Percentiles rank a stretch among this genome's conserved stretches.
Conservation (phyloP, 2,797 vertebrate species). For the Hippocampus kuda region DNA sequence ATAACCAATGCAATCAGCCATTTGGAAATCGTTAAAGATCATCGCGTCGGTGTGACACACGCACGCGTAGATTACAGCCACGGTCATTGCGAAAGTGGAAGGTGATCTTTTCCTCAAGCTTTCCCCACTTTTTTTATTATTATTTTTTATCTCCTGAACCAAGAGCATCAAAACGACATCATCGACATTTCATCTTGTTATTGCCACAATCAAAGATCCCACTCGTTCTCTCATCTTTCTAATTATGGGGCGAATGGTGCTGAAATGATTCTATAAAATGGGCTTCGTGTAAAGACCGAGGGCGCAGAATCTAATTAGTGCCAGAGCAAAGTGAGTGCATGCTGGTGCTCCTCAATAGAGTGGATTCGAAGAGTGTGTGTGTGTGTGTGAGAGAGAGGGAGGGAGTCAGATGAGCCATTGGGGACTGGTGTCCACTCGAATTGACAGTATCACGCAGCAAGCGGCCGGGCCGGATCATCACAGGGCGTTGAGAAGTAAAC, state of each 20-base stretch:
- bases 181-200: conserved; percentile 21
- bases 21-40: conserved; percentile 42
- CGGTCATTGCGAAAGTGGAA: not conserved
- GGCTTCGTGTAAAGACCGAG: conserved; percentile 62
- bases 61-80: conserved; percentile 23
- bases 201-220: conserved; percentile 34
- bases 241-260: conserved; percentile 47
- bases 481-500: conserved; percentile 40
- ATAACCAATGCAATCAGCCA: conserved; percentile 56
- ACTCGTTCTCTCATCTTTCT: conserved; percentile 50
- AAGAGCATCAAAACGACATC: not conserved
- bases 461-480: conserved; percentile 41
- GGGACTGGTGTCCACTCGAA: conserved; percentile 52
- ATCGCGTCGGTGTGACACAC: conserved; percentile 43
- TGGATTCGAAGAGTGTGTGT: conserved; percentile 48
- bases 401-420: conserved; percentile 40
- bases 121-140: not conserved
- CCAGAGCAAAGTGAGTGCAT: conserved; percentile 49
- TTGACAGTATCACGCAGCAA: conserved; percentile 38
- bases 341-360: conserved; percentile 58
- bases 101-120: not conserved
- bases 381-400: not conserved
- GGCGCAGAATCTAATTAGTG: conserved; percentile 63
- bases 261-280: conserved; percentile 61
- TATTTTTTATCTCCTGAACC: not conserved